Conservation (phyloP, 1,140 invertebrate species). For the Hyles euphorbiae region DNA sequence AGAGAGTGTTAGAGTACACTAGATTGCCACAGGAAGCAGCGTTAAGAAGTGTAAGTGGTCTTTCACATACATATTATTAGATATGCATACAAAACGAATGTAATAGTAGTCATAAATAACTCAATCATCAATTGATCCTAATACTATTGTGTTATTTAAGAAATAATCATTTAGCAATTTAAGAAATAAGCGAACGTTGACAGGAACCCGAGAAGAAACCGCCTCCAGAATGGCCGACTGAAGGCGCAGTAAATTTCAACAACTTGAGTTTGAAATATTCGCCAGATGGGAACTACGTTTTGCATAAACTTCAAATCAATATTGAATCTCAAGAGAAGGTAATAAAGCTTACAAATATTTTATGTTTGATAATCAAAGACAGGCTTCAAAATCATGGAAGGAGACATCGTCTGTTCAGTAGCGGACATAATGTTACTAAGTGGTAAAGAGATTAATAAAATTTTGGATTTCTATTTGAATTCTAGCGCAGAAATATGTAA, state of each 20-base stretch:
- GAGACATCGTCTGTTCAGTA: no score
- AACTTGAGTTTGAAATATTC: slow-evolving; percentile 80
- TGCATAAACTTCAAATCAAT: slow-evolving; percentile 80
- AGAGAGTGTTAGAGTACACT: slow-evolving; percentile 86
- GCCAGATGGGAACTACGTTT: slow-evolving; percentile 72
- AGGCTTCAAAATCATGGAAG: no score
- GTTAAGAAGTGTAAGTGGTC: slow-evolving; percentile 32
- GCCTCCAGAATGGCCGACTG: slow-evolving; percentile 80
- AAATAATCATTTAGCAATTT: no score
- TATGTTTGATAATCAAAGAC: no score
- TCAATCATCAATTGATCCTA: no score
- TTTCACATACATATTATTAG: neutral
- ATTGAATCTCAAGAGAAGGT: slow-evolving; percentile 85
- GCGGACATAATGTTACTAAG: no score
- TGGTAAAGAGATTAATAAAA: no score
- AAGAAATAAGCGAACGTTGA: no score
- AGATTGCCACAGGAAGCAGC: slow-evolving; percentile 63
- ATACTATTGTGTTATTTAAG: no score
- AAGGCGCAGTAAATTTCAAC: slow-evolving; percentile 82
- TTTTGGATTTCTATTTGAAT: no score
- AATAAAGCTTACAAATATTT: neutral
- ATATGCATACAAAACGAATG: neutral
- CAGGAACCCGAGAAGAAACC: slow-evolving; percentile 77
- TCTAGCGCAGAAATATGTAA: neutral
- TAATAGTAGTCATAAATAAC: neutral